Percentiles rank a stretch among this genome's conserved stretches.
phyloP scores from a whole-genome alignment of 2,888 invertebrate genomes.

The Morpho deidamia region DNA sequence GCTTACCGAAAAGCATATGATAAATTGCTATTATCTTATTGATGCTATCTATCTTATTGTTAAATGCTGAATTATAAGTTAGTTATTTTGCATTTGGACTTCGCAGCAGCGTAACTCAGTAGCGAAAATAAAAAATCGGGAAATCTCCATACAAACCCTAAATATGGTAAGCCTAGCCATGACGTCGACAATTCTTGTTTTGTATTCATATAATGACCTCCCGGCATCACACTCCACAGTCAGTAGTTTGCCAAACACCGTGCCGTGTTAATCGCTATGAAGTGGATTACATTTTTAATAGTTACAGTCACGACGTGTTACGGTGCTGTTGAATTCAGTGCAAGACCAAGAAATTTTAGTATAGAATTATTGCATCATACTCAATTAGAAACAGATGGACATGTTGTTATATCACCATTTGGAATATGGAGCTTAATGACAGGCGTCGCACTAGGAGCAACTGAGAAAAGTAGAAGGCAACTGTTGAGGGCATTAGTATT shows the following conservation, averaged over 20 bases:
- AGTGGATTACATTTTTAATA: conserved; percentile 37
- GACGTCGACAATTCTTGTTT: background rate
- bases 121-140: too few species aligned
- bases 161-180: background rate
- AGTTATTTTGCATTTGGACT: too few species aligned
- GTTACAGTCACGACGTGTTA: conserved; percentile 44
- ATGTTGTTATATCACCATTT: conserved; percentile 68
- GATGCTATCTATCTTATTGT: too few species aligned
- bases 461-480: conserved; percentile 51
- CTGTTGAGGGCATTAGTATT: conserved; percentile 53
- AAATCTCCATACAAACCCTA: too few species aligned
- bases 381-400: conserved; percentile 51
- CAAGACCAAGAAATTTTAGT: conserved; percentile 62
- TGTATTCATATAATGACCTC: background rate
- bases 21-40: too few species aligned
- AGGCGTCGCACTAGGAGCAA: conserved; percentile 59
- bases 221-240: conserved; percentile 17
- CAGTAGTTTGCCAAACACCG: conserved; percentile 45
- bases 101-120: too few species aligned
- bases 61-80: too few species aligned
- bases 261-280: conserved; percentile 43
- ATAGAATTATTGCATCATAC: conserved; percentile 61
- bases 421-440: conserved; percentile 74
- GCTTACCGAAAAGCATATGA: too few species aligned
- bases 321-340: conserved; percentile 54